phyloP scores from a whole-genome alignment of 2,797 vertebrate genomes.

The Periophthalmus magnuspinnatus region DNA sequence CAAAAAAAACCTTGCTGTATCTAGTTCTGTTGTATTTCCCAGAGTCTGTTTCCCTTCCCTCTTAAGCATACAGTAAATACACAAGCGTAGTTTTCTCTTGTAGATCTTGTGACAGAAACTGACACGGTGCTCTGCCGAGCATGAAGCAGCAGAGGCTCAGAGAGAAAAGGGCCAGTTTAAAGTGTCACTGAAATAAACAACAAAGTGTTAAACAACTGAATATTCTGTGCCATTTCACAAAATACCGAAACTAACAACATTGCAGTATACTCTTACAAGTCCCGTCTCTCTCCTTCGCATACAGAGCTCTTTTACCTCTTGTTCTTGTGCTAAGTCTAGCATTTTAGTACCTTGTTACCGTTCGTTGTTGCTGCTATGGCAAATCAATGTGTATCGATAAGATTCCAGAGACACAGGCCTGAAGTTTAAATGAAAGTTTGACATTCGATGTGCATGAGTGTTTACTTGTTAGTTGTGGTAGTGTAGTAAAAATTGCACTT shows the following conservation, averaged over 20 bases:
- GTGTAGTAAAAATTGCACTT: not conserved
- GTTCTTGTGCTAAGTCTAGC: slow-evolving; percentile 20
- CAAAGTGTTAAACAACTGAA: slow-evolving; percentile 27
- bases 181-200: slow-evolving; percentile 34
- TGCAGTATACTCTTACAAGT: not conserved
- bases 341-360: slow-evolving; percentile 27
- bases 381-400: slow-evolving; percentile 2
- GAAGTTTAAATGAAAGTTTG: not conserved
- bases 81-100: slow-evolving; percentile 48
- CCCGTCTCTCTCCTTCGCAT: slow-evolving; percentile 19
- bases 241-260: not conserved
- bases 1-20: not conserved
- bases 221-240: slow-evolving; percentile 7
- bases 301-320: slow-evolving; percentile 11
- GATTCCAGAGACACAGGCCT: slow-evolving; percentile 9
- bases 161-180: slow-evolving; percentile 27
- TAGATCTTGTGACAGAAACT: slow-evolving; percentile 55
- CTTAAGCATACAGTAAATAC: slow-evolving; percentile 46
- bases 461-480: not conserved
- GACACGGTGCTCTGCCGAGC: slow-evolving; percentile 56
- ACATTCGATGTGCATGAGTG: not conserved
- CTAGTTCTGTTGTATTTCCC: slow-evolving; percentile 23
- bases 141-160: slow-evolving; percentile 42
- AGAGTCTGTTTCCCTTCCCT: not conserved
- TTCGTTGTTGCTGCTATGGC: slow-evolving; percentile 29